Base-by-base conservation (phyloP, 2,113 vertebrate species). In the Tautogolabrus adspersus region DNA sequence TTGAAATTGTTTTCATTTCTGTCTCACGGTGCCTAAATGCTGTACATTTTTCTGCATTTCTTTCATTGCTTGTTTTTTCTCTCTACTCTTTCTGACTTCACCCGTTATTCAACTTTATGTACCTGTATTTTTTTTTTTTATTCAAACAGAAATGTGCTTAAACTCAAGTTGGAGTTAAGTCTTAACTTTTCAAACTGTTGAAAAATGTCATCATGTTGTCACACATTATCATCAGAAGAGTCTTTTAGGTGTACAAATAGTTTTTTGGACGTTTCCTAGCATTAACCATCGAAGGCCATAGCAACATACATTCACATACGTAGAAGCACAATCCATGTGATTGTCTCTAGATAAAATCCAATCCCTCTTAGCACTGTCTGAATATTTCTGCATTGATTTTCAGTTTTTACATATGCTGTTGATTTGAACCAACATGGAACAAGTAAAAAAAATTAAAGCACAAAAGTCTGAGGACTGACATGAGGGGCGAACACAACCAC, bases 11-110 rank as follows among this genome's bases (percentile, higher is more conserved):
- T 74, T 81, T 62, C 51, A 46, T 75, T 90, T 89, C 75, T 67
- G 60, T 92, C 93, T 95, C 92, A 92, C 88, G 82, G 96, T 97
- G 96, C 96, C 96, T 96, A 96, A 96, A 96, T 96, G 96, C 96
- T 59, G 79, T 57, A 62, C 72, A 81, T 74, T 89, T 19, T 79
- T 89, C 80, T 93, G 87, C 88, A 84, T 82, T 73, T 78, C 22
- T 59, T 79, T 63, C 52, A 72, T 34, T n/a, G 57, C 76, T 79
- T 85, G 60, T 82, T 82, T 76, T 76, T 71, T 74, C 59, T 82
- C 74, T 82, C 86, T 79, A 72, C 58, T 72, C 54, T 72, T 82
- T 86, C 23, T 90, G 89, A 85, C 37, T 70, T 83, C 83, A 77
- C 38, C 75, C 87, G 79, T 81, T 90, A 61, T 51, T 83, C 78